Base-by-base conservation (phyloP, 2,888 invertebrate species). In the Metacarcinus magister region DNA sequence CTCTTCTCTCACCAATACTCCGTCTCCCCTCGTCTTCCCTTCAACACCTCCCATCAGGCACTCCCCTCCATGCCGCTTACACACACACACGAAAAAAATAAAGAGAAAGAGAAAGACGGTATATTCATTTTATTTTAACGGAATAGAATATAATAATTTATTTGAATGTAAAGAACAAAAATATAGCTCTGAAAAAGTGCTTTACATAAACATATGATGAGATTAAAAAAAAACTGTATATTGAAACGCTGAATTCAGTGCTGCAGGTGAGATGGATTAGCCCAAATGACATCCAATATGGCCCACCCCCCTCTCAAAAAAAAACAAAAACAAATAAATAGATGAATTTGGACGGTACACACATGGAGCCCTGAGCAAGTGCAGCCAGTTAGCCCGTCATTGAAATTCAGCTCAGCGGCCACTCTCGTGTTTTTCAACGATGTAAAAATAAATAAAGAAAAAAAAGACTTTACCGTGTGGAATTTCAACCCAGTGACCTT, bases 401-500 rank as follows among this genome's bases (percentile, higher is more conserved):
- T 94, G 90, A 94, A 90, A 94, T 94, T 94, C 94, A 94, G 60
- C n/a, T 39, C 82, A 94, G 90, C 10, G 54, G 43, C 19, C 48
- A 60, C 39, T 46, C 90, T 28, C 43, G 94, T 90, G 90, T 94
- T 90, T 89, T 94, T 89, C 94, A 90, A 54, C n/a, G 39, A 10
- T 82, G 82, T 82, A 82, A 82, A 82, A 82, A 82, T 82, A 82
- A 82, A 82, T 82, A 82, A 82, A 67, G 16, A 10, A 48, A 82
- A 82, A 94, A 94, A 94, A 60, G 7, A n/a, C 23, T 43, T 89
- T 23, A 39, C 90, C 13, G 90, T 43, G 46, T 82, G 90, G 94
- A 94, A 94, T 94, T 94, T 94, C 94, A 94, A 90, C 60, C 94
- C 43, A 94, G 90, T 94, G 90, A 94, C 94, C 94, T 60, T 90